Conservation (phyloP, 2,113 vertebrate species). For the Phylloscopus whistleri region DNA sequence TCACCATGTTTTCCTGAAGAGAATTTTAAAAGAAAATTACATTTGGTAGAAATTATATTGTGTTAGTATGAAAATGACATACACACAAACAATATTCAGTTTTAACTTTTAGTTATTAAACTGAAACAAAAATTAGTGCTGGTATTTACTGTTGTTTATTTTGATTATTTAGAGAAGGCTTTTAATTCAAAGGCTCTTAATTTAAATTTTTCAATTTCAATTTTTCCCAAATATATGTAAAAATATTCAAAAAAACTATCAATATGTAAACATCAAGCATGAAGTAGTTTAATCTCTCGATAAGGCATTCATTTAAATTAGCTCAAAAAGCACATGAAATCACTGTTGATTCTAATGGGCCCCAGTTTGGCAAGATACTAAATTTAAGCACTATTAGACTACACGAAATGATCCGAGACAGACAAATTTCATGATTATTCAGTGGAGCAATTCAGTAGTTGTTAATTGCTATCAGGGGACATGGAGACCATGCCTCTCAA, state of each 20-base stretch:
- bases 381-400: constrained; percentile 47
- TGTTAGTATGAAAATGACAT: background rate
- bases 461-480: constrained; percentile 52
- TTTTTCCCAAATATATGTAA: background rate
- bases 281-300: background rate
- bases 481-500: constrained; percentile 32
- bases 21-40: background rate
- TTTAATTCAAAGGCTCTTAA: background rate
- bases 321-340: background rate
- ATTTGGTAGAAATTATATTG: background rate
- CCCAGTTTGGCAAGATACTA: constrained; percentile 38
- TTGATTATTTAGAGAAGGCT: background rate
- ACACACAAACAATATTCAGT: background rate
- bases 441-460: constrained; percentile 16
- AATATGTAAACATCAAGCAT: background rate
- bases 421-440: constrained; percentile 57
- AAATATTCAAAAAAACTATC: background rate
- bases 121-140: background rate
- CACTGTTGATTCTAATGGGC: background rate
- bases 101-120: background rate
- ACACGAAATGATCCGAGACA: constrained; percentile 27
- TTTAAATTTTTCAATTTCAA: background rate
- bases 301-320: background rate
- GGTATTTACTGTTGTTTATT: background rate
- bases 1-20: background rate